These are phyloP conservation scores for Manis javanica DNA, from an alignment of 2,797 vertebrate genomes.

Conservation along the genomic window DNA sequence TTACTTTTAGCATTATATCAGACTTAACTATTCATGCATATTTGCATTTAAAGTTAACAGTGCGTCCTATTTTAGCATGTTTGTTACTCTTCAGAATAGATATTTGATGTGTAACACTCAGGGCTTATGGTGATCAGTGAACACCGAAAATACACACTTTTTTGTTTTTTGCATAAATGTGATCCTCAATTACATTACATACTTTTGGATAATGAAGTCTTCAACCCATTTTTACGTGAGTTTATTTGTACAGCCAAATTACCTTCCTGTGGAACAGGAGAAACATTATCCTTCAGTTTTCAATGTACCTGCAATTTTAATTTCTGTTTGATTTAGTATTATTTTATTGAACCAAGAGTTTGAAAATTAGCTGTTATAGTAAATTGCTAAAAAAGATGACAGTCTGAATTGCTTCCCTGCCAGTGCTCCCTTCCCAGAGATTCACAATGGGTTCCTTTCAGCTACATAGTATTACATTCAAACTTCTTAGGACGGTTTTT, in stretches of 20 bases:
- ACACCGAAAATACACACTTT: neutral
- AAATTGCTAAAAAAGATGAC: neutral
- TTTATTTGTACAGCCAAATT: neutral
- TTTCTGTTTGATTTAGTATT: constrained; percentile 21
- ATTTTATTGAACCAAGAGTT: neutral
- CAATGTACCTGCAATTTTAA: neutral
- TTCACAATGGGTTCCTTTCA: neutral
- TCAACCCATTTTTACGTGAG: neutral
- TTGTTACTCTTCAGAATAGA: neutral
- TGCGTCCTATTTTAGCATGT: neutral
- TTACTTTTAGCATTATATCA: neutral
- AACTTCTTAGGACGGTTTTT: neutral
- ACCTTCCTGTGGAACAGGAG: neutral
- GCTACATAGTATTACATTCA: neutral
- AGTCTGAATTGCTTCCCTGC: neutral
- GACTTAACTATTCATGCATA: neutral
- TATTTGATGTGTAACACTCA: neutral
- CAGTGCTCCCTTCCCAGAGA: neutral
- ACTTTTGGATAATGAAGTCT: neutral
- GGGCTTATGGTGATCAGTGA: neutral
- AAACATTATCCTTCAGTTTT: neutral
- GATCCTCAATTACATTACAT: neutral
- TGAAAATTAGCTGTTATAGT: neutral
- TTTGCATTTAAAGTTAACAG: neutral
- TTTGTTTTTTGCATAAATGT: constrained; percentile 52